Conservation (phyloP, 2,113 vertebrate species). For the Myocastor coypus region DNA sequence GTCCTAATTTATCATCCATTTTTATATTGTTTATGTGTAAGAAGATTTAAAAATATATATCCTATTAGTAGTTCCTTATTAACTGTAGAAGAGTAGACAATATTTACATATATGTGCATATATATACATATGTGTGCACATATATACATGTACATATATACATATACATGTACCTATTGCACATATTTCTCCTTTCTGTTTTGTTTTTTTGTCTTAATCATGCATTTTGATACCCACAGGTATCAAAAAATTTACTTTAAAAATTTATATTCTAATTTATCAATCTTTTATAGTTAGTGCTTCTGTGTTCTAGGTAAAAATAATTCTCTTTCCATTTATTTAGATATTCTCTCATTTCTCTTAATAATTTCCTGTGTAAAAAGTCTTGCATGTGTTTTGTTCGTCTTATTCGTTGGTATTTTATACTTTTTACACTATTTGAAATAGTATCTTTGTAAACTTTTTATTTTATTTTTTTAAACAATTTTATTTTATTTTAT, state of each 20-base stretch:
- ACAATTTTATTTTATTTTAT: no score
- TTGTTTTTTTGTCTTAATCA: neutral
- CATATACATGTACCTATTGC: no score
- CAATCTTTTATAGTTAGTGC: slow-evolving; percentile 9
- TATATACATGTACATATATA: no score
- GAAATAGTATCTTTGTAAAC: neutral
- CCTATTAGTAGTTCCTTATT: neutral
- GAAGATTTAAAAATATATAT: neutral
- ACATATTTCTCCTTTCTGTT: neutral
- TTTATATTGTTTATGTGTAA: slow-evolving; percentile 17
- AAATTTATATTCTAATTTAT: slow-evolving; percentile 24
- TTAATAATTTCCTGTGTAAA: slow-evolving; percentile 13
- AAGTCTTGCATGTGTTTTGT: neutral
- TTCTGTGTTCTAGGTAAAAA: neutral
- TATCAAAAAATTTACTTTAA: neutral
- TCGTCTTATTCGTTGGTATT: slow-evolving; percentile 23
- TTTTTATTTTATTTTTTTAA: no score
- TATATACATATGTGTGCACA: neutral
- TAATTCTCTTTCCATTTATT: neutral
- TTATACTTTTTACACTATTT: neutral
- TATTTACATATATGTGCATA: neutral
- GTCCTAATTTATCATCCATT: neutral
- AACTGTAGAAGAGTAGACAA: neutral
- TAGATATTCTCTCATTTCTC: slow-evolving; percentile 16
- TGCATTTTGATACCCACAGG: neutral